Conservation (phyloP, 2,888 invertebrate genomes). For the Epinotia bilunana region DNA sequence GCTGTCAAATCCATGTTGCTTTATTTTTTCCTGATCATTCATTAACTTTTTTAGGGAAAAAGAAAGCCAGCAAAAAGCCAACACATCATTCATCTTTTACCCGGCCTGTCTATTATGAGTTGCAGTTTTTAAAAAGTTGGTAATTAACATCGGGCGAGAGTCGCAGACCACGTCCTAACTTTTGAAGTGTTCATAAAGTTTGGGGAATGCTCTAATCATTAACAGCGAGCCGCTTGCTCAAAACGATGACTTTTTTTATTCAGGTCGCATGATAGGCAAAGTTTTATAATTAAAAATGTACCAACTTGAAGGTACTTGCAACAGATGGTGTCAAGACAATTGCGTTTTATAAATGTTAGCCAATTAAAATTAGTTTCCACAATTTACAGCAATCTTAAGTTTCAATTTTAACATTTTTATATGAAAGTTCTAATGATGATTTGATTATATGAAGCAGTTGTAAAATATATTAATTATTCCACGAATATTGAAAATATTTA, state of each 20-base stretch:
- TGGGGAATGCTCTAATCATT: slow-evolving; percentile 77
- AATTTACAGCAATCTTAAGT: neutral
- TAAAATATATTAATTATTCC: neutral
- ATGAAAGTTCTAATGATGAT: neutral
- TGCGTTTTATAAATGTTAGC: slow-evolving; percentile 17
- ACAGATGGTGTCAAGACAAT: slow-evolving; percentile 35
- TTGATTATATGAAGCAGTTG: neutral
- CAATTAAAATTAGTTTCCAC: slow-evolving; percentile 18
- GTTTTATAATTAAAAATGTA: slow-evolving; percentile 59
- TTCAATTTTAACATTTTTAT: too few species aligned
- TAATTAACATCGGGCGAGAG: slow-evolving; percentile 79
- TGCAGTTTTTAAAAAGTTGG: slow-evolving; percentile 82
- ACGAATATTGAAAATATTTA: neutral
- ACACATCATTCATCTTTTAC: slow-evolving; percentile 82
- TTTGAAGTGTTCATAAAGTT: slow-evolving; percentile 78
- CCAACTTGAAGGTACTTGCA: slow-evolving; percentile 36
- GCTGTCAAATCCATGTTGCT: slow-evolving; percentile 62
- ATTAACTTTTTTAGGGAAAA: slow-evolving; percentile 59
- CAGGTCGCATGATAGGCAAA: slow-evolving; percentile 57
- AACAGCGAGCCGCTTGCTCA: slow-evolving; percentile 65
- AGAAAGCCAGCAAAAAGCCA: slow-evolving; percentile 61
- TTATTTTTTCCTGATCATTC: slow-evolving; percentile 56
- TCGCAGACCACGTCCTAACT: slow-evolving; percentile 72
- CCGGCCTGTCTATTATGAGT: slow-evolving; percentile 82
- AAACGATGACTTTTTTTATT: slow-evolving; percentile 53